Evolutionary conservation across 2,888 invertebrate species (phyloP).

Genomic region (Drosophila cognata): DNA sequence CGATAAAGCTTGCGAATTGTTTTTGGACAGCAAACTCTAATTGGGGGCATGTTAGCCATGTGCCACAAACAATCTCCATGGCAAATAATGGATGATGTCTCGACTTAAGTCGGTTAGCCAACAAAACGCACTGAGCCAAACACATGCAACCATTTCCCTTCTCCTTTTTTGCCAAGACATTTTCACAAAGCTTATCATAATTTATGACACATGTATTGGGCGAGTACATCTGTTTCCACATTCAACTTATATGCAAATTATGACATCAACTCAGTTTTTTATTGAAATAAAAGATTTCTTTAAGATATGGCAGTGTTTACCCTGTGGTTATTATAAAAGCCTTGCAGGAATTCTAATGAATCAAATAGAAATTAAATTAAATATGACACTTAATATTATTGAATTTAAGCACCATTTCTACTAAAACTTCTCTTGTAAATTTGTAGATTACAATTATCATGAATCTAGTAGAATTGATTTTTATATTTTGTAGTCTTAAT

Average conservation of each 20-base stretch:
- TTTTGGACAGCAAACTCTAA: constrained; percentile 56
- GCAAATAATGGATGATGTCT: constrained; percentile 42
- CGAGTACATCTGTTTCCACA: constrained; percentile 17
- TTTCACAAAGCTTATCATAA: constrained; percentile 45
- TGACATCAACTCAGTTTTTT: background rate
- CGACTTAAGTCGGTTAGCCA: constrained; percentile 32
- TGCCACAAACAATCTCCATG: constrained; percentile 26
- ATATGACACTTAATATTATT: background rate
- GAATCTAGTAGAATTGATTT: background rate
- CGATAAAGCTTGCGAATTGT: constrained; percentile 65
- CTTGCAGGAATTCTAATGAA: background rate
- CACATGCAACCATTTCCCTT: constrained; percentile 35
- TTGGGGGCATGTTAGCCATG: constrained; percentile 56
- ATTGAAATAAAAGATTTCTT: background rate
- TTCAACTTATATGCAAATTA: background rate
- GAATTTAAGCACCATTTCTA: background rate
- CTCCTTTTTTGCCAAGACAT: constrained; percentile 15
- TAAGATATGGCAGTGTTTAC: background rate
- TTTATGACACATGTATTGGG: constrained; percentile 38
- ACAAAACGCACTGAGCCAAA: constrained; percentile 34
- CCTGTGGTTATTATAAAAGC: background rate
- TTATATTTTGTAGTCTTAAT: background rate
- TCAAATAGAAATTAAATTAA: background rate
- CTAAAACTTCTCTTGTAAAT: background rate
- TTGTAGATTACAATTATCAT: background rate